phyloP scores from a whole-genome alignment of 2,113 vertebrate species.

The Sakesphorus luctuosus region DNA sequence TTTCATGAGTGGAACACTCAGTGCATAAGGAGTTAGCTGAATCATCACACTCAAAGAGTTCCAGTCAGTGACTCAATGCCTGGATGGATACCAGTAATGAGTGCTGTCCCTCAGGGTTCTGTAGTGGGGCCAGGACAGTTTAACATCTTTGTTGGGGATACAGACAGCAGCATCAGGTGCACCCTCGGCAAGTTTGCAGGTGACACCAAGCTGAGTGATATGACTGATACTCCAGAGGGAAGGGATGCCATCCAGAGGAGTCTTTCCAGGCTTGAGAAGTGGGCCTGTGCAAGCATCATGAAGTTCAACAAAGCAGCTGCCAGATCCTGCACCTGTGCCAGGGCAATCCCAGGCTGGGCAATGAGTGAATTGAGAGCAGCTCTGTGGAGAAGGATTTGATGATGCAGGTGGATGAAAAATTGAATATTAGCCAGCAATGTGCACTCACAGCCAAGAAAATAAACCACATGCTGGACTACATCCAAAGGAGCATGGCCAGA shows the following conservation, averaged over 20 bases:
- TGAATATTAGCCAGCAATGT: neutral
- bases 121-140: rapidly evolving
- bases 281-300: neutral
- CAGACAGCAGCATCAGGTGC: neutral
- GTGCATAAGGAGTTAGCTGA: neutral
- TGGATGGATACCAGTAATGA: neutral
- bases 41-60: neutral
- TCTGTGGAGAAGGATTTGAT: neutral
- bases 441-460: neutral
- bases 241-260: neutral
- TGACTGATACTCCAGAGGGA: neutral
- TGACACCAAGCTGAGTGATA: neutral
- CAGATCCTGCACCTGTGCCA: no score
- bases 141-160: neutral
- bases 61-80: neutral
- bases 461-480: neutral
- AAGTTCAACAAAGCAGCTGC: neutral
- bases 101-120: no score
- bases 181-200: neutral
- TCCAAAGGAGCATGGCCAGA: neutral
- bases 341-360: neutral
- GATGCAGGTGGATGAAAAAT: neutral
- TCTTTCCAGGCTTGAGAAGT: neutral
- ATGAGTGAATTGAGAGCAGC: neutral
- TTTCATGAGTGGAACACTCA: neutral